phyloP scores from a whole-genome alignment of 1,140 invertebrate species.

The Caenorhabditis brenneri region DNA sequence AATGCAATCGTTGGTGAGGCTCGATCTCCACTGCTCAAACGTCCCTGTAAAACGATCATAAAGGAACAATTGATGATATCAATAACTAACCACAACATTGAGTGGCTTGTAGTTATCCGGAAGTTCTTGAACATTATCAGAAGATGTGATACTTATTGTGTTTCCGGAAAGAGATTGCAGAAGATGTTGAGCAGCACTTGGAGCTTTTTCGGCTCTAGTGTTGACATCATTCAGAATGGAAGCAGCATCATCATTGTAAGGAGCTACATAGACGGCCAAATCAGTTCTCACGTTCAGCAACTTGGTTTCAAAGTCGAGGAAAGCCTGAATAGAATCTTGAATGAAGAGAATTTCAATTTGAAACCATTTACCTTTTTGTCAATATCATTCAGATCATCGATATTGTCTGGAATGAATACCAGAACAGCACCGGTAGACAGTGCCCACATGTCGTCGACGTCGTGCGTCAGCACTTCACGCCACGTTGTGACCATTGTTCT shows the following conservation, averaged over 20 bases:
- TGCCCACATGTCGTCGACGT: slow-evolving; percentile 79
- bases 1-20: slow-evolving; percentile 72
- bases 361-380: neutral
- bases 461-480: slow-evolving; percentile 80
- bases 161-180: slow-evolving; percentile 57
- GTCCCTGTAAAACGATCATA: neutral
- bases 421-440: slow-evolving; percentile 84
- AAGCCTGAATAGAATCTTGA: slow-evolving; percentile 69
- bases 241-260: slow-evolving; percentile 7
- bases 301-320: slow-evolving; percentile 82
- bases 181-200: slow-evolving; percentile 61
- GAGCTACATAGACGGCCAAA: slow-evolving; percentile 89
- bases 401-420: slow-evolving; percentile 81
- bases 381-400: slow-evolving; percentile 72
- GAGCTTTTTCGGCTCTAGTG: slow-evolving; percentile 36
- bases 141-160: slow-evolving; percentile 57
- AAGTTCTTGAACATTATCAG: neutral
- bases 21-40: slow-evolving; percentile 78
- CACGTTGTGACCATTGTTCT: slow-evolving; percentile 83
- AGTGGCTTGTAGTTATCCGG: slow-evolving; percentile 28
- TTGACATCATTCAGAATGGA: slow-evolving; percentile 53
- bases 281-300: slow-evolving; percentile 82
- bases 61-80: no score
- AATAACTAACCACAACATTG: slow-evolving; percentile 61
- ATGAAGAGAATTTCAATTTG: slow-evolving; percentile 43